These are phyloP conservation scores for Protosalanx chinensis DNA, from an alignment of 2,797 vertebrate species.

Conservation along the genomic window DNA sequence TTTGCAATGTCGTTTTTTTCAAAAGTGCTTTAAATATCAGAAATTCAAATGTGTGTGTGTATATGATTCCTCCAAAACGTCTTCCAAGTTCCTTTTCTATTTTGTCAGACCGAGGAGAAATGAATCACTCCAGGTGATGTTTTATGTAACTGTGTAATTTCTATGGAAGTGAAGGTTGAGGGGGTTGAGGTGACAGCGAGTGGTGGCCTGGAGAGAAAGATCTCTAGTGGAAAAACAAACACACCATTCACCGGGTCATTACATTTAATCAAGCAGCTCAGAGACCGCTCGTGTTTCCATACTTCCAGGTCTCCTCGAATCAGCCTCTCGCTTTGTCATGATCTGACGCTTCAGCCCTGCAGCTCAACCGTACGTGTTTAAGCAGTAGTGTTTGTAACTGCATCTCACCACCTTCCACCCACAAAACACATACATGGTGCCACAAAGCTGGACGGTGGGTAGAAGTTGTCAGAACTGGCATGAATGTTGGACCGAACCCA, in stretches of 20 bases:
- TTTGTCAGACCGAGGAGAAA: not conserved
- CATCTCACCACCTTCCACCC: not conserved
- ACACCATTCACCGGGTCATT: constrained; percentile 39
- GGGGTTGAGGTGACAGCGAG: not conserved
- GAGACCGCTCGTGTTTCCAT: constrained; percentile 47
- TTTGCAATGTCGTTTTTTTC: not conserved
- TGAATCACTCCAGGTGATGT: not conserved
- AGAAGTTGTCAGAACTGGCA: constrained; percentile 10
- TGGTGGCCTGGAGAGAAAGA: constrained; percentile 2
- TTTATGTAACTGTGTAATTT: constrained; percentile 1
- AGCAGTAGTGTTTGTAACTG: not conserved
- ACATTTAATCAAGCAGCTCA: constrained; percentile 38
- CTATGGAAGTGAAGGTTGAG: not conserved
- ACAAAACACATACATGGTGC: not conserved
- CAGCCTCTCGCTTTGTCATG: not conserved
- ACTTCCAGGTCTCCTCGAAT: constrained; percentile 14
- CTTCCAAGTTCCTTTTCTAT: not conserved
- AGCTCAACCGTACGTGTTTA: not conserved
- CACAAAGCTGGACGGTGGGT: constrained; percentile 35
- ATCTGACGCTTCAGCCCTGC: constrained; percentile 2
- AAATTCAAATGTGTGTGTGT: not conserved
- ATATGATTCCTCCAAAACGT: not conserved
- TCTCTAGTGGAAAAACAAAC: constrained; percentile 45
- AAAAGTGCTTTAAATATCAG: constrained; percentile 13
- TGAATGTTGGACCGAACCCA: not conserved